These are phyloP conservation scores for Phalacrocorax carbo DNA, from an alignment of 2,113 vertebrate species.

Conservation along the genomic window DNA sequence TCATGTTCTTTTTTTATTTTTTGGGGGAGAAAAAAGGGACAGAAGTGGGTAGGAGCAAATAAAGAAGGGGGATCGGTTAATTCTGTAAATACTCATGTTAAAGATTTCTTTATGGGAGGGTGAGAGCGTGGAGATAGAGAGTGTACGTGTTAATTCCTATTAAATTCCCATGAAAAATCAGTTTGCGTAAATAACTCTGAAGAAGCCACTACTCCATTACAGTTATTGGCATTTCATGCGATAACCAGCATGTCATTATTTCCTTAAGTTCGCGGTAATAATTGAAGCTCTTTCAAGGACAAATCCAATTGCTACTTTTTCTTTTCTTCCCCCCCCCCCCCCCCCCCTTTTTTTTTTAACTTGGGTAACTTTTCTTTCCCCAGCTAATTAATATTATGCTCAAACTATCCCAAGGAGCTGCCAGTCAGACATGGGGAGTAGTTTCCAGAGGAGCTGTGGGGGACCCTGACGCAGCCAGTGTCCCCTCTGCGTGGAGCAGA, in stretches of 20 bases:
- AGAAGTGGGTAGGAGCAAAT: not conserved
- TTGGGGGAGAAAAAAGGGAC: not conserved
- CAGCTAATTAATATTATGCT: not conserved
- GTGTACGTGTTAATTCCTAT: not conserved
- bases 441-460: not conserved
- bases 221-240: not conserved
- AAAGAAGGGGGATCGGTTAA: rapidly evolving
- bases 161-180: not conserved
- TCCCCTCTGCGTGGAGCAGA: not conserved
- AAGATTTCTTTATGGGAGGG: not conserved
- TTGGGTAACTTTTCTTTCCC: not conserved
- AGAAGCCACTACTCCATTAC: not conserved
- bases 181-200: not conserved
- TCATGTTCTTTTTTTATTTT: not conserved
- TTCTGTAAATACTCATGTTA: not conserved
- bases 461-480: rapidly evolving
- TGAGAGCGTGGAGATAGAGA: too few species aligned
- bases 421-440: rapidly evolving
- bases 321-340: rapidly evolving
- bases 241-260: not conserved
- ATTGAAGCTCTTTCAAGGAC: not conserved
- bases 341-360: not conserved
- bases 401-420: not conserved
- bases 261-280: not conserved
- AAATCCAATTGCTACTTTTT: not conserved